Evolutionary conservation across 1,140 invertebrate species (phyloP), one percentile per base, ranked within the genome.

Genomic region (Drosophila takahashii): DNA sequence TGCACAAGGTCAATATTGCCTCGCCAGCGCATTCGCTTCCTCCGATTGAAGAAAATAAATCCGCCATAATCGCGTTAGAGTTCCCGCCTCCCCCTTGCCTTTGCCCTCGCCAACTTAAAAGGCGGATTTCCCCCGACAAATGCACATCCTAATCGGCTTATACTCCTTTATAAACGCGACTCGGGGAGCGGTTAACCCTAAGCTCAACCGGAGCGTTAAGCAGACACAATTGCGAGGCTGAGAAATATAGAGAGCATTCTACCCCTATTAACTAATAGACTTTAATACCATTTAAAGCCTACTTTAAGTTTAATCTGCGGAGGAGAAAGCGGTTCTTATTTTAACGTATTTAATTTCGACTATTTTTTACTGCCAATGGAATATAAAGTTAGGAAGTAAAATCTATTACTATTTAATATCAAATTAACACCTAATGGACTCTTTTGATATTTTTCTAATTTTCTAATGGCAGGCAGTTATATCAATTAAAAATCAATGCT

Each of bases 81-180:
- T 16, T 11, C 32, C 37, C 65, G 10, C 9, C 42, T 29, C 62
- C 16, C 36, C 10, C 64, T 22, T 22, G 29, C 10, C 64, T 22
- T 22, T 22, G 3, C 15, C 22, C 7, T 1, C 36, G 4, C 29
- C 26, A 22, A 13, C n/a, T n/a, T n/a, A 29, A 26, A 7, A 26
- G 7, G n/a, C 16, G 34, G 47, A 36, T 67, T 69, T 42, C 34
- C 18, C 32, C 32, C 13, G 39, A 50, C 62, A 70, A 70, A 70
- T 70, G 66, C 41, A 56, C 66, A 69, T 69, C 66, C 50, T 70
- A 70, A 70, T 69, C 66, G 66, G 66, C 64, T 70, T 47, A 70
- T 32, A 56, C 36, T 44, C 44, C 16, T 48, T 22, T 3, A 7
- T 9, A 45, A 45, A 29, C 10, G 58, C 36, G 34, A 66, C 59